Evolutionary conservation across 1,140 invertebrate genomes (phyloP).

Genomic region (Hyles vespertilio): DNA sequence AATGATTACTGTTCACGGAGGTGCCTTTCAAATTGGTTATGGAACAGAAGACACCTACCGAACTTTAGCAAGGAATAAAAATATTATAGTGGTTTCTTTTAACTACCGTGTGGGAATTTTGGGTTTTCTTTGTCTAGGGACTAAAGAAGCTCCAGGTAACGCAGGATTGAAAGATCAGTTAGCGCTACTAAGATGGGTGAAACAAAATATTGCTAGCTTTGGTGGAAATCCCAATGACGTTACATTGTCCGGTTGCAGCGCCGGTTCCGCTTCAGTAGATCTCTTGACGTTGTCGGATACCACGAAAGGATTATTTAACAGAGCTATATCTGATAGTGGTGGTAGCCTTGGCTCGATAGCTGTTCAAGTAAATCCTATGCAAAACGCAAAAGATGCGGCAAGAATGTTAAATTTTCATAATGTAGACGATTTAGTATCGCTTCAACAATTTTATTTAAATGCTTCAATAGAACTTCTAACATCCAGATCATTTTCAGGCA

Average conservation of each 20-base stretch:
- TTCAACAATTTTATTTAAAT: slow-evolving; percentile 50
- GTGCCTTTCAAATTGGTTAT: slow-evolving; percentile 31
- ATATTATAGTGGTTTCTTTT: slow-evolving; percentile 36
- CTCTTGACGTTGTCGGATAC: slow-evolving; percentile 37
- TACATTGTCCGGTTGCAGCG: slow-evolving; percentile 41
- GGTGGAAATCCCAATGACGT: slow-evolving; percentile 49
- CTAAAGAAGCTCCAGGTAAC: slow-evolving; percentile 37
- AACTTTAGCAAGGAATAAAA: slow-evolving; percentile 25
- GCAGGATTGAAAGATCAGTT: slow-evolving; percentile 48
- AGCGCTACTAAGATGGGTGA: slow-evolving; percentile 40
- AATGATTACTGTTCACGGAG: slow-evolving; percentile 42
- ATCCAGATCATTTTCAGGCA: slow-evolving; percentile 14
- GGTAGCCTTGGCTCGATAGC: slow-evolving; percentile 25
- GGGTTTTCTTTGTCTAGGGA: slow-evolving; percentile 42
- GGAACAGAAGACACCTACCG: slow-evolving; percentile 15
- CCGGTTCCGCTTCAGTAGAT: slow-evolving; percentile 36
- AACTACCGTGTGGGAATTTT: slow-evolving; percentile 39
- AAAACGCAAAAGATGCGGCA: slow-evolving; percentile 41
- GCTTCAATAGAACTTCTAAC: slow-evolving; percentile 31
- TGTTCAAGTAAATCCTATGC: slow-evolving; percentile 38
- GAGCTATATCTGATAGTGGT: slow-evolving; percentile 50
- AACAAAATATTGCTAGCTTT: slow-evolving; percentile 41
- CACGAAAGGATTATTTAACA: slow-evolving; percentile 41
- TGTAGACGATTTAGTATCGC: slow-evolving; percentile 28
- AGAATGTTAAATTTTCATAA: slow-evolving; percentile 30